These are phyloP conservation scores for Poicephalus gulielmi DNA, from an alignment of 2,113 vertebrate genomes.

Conservation along the genomic window DNA sequence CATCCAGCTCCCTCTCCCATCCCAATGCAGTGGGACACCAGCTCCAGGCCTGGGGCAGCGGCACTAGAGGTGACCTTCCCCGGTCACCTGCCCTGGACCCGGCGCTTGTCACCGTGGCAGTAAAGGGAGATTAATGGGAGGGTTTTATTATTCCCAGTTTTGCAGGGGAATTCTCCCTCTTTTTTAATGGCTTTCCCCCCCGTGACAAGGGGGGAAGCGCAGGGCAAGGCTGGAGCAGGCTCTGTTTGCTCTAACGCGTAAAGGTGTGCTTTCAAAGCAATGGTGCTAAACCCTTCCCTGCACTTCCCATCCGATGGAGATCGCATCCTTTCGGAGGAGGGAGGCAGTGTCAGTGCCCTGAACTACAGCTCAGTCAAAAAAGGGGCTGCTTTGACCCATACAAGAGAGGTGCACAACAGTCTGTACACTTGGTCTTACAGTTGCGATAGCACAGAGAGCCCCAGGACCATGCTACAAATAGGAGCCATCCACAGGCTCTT, in stretches of 20 bases:
- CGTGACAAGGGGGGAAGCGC: background rate
- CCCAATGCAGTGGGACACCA: background rate
- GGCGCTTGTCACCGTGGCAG: background rate
- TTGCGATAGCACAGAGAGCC: background rate
- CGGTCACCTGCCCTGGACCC: background rate
- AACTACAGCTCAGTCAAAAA: background rate
- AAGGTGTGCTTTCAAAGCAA: conserved; percentile 38
- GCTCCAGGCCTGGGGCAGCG: background rate
- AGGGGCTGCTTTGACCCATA: rapidly evolving
- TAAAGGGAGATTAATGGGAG: conserved; percentile 50
- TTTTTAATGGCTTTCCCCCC: conserved; percentile 44
- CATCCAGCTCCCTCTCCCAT: background rate
- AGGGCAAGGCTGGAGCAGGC: conserved; percentile 28
- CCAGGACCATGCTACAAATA: background rate
- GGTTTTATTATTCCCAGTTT: conserved; percentile 47
- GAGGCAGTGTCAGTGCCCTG: background rate
- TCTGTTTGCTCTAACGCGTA: background rate
- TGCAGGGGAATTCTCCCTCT: conserved; percentile 49
- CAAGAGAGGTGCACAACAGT: rapidly evolving
- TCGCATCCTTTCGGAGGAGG: background rate
- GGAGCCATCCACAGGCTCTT: background rate
- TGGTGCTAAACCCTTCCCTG: background rate
- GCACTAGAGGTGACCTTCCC: conserved; percentile 62
- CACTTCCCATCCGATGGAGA: background rate
- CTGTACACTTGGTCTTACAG: background rate